A percentile compares a stretch with the other conserved stretches of the same genome.
These are phyloP conservation scores for Poecilia gillii DNA, from an alignment of 2,797 vertebrate genomes.

Conservation along the genomic window DNA sequence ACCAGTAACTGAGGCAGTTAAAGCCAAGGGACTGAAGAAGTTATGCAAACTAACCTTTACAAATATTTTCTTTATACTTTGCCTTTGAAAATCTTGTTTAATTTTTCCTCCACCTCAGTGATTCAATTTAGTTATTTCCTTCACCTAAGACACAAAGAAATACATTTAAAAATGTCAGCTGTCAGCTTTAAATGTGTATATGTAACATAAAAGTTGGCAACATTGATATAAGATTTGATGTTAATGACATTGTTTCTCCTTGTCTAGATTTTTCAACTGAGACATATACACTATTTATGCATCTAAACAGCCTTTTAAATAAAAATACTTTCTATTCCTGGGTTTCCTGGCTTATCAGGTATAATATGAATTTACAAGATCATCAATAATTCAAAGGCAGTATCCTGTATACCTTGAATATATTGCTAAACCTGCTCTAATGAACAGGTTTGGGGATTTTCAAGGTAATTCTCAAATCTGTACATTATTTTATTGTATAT, in stretches of 20 bases:
- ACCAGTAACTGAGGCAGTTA: not conserved
- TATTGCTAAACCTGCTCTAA: not conserved
- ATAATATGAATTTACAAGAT: conserved; percentile 40
- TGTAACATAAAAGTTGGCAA: not conserved
- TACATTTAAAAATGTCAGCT: not conserved
- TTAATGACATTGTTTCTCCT: not conserved
- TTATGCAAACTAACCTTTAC: not conserved
- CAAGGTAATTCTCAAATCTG: not conserved
- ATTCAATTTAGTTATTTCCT: not conserved
- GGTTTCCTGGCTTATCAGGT: conserved; percentile 1
- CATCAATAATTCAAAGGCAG: conserved; percentile 38
- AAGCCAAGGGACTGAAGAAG: not conserved
- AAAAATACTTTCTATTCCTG: not conserved
- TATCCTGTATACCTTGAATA: conserved; percentile 13
- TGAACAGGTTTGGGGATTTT: not conserved
- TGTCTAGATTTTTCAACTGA: not conserved
- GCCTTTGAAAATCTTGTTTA: not conserved
- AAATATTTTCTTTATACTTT: no score
- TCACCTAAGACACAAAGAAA: no score
- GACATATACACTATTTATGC: not conserved
- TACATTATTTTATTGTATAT: not conserved
- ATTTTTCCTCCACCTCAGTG: not conserved
- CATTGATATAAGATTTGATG: not conserved
- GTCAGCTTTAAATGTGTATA: not conserved
- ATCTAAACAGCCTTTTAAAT: conserved; percentile 16